These are phyloP conservation scores for Desoria tigrina DNA, from an alignment of 2,888 invertebrate species.

Conservation along the genomic window DNA sequence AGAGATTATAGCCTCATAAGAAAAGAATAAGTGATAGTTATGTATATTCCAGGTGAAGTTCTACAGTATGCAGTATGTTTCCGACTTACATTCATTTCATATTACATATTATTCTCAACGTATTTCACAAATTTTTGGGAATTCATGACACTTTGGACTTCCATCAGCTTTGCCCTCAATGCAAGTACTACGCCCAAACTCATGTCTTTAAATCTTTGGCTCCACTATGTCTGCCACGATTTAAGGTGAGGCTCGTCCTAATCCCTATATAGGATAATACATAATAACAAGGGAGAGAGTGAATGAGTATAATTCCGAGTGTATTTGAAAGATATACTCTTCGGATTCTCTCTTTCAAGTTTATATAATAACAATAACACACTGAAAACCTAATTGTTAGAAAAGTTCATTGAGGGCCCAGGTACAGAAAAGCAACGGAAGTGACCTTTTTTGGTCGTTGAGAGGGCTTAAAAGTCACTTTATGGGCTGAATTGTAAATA, in stretches of 20 bases:
- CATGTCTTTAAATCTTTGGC: conserved; percentile 18
- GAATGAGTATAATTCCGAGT: too few relatives aligned
- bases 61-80: too few relatives aligned
- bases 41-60: too few relatives aligned
- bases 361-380: too few relatives aligned
- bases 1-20: background rate
- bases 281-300: background rate
- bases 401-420: background rate
- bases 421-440: conserved; percentile 6
- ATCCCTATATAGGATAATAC: background rate
- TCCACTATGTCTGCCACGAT: conserved; percentile 23
- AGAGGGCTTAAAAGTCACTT: too few relatives aligned
- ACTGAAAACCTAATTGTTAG: conserved; percentile 4
- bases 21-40: too few relatives aligned
- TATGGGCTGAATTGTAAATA: too few relatives aligned
- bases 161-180: conserved; percentile 1
- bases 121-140: too few relatives aligned
- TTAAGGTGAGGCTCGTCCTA: conserved; percentile 4
- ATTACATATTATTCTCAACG: too few relatives aligned
- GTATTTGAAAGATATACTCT: too few relatives aligned
- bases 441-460: conserved; percentile 17
- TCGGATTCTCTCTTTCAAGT: too few relatives aligned
- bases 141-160: conserved; percentile 1
- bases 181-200: background rate
- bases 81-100: too few relatives aligned